Base-by-base conservation (phyloP, 2,113 vertebrate species). In the Thunnus thynnus region DNA sequence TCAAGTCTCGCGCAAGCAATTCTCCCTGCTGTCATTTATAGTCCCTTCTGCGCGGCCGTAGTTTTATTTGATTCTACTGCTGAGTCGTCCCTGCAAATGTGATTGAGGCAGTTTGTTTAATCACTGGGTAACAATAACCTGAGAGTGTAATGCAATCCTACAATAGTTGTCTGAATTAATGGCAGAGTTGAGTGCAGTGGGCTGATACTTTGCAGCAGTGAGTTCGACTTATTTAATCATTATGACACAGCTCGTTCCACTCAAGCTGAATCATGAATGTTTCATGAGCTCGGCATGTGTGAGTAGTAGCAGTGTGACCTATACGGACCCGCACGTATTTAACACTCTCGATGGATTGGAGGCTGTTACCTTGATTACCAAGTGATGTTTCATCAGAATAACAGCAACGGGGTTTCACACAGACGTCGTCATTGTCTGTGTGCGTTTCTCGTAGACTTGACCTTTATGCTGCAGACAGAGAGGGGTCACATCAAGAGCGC, bases 261-360 rank as follows among this genome's bases (percentile, higher is more conserved):
- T 86, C 84, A 60, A 67, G 78, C 88, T 67, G 60, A 79, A 86
- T 58, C 81, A 86, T 91, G 85, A 91, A 93, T 92, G 78, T 91
- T 94, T 91, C 87, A 93, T 94, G 87, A 87, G 72, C 2, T 13
- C 30, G 11, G 79, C 75, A 76, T 78, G 85, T 56, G 73, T 20
- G 73, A 88, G 68, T 74, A 76, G 80, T 55, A 69, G 58, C 71
- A 9, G 66, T 9, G 22, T 83, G 76, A 85, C 84, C 83, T 46
- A 41, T 41, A 25, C 58, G 68, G 77, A 89, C 74, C 71, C 64
- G 67, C 68, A 68, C 52, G 10, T 62, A 80, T 67, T 85, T 57
- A 52, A 88, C 69, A 51, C 76, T 30, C 27, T 13, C 0, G 25
- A 77, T 47, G 14, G 68, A 85, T 51, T 18, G 9, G 27, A 67